These are phyloP conservation scores for Laterallus jamaicensis DNA, from an alignment of 2,113 vertebrate genomes.

Conservation along the genomic window DNA sequence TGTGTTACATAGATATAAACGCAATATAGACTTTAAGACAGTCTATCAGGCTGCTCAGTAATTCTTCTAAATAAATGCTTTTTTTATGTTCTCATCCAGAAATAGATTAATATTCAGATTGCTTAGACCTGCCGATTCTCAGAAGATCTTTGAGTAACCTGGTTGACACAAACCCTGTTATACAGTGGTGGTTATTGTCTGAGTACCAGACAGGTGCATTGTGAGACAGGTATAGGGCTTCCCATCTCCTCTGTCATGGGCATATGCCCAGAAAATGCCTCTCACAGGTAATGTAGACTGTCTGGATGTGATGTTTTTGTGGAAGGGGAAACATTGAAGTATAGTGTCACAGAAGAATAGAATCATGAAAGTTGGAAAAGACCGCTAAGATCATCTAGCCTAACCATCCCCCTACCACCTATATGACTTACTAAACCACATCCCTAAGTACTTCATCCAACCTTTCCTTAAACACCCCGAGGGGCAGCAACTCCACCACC, in stretches of 20 bases:
- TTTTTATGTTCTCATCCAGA: not conserved
- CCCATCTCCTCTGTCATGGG: not conserved
- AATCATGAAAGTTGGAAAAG: no score
- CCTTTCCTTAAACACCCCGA: no score
- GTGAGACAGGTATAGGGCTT: not conserved
- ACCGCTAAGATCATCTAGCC: no score
- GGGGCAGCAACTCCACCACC: no score
- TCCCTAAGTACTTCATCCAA: no score
- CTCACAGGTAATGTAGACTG: not conserved
- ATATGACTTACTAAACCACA: no score
- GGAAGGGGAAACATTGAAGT: not conserved
- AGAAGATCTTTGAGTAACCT: not conserved
- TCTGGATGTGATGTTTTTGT: not conserved
- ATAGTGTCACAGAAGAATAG: no score
- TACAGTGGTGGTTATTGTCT: not conserved
- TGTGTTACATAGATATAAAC: not conserved
- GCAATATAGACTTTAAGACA: rapidly evolving
- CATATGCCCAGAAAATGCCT: not conserved
- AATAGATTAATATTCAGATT: not conserved
- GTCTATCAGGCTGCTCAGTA: not conserved
- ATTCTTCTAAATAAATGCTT: not conserved
- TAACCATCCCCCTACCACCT: no score
- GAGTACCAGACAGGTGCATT: not conserved
- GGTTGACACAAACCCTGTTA: not conserved
- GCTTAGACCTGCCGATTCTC: not conserved